A percentile compares a stretch with the other conserved stretches of the same genome.
These are phyloP conservation scores for Graptemys geographica DNA, from an alignment of 2,797 vertebrate genomes.

Conservation along the genomic window DNA sequence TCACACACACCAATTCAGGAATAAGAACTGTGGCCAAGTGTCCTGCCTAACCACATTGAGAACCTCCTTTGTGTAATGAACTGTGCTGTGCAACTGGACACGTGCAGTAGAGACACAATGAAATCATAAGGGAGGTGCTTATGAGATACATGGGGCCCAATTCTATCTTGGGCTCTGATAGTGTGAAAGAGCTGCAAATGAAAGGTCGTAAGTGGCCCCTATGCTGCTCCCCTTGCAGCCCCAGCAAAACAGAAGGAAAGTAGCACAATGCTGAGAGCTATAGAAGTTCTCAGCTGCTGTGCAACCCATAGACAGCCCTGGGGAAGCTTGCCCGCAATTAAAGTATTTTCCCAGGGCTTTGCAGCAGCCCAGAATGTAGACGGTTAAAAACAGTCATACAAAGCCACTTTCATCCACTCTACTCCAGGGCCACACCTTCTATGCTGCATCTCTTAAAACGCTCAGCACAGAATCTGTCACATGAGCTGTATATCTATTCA, in stretches of 20 bases:
- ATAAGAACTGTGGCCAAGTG: background rate
- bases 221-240: background rate
- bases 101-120: background rate
- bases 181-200: background rate
- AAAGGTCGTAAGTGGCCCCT: background rate
- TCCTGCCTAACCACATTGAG: background rate
- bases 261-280: accelerated
- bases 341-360: background rate
- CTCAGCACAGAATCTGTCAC: background rate
- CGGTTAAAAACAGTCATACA: background rate
- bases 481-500: background rate
- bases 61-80: background rate
- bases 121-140: background rate
- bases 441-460: background rate
- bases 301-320: background rate
- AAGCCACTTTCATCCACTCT: background rate
- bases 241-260: background rate
- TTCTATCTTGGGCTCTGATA: background rate
- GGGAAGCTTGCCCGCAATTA: background rate
- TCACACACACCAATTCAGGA: background rate
- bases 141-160: background rate
- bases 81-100: background rate
- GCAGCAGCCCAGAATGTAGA: background rate
- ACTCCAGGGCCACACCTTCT: background rate
- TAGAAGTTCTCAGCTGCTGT: too few species aligned